phyloP scores from a whole-genome alignment of 2,797 vertebrate species.

The Champsocephalus esox region DNA sequence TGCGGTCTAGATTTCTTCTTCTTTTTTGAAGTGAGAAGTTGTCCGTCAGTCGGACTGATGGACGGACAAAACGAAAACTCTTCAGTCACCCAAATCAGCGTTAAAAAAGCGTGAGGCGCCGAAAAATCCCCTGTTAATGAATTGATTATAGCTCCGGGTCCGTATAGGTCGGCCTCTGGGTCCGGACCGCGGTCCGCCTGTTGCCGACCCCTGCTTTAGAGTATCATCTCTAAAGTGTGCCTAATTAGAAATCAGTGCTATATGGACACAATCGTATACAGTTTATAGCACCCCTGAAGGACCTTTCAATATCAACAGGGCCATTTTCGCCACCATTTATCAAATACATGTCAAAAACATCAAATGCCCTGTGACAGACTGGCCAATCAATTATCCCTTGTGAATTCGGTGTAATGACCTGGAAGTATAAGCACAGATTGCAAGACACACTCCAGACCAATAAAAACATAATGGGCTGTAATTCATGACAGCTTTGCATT shows the following conservation, averaged over 20 bases:
- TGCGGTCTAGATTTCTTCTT: no score
- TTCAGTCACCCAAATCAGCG: no score
- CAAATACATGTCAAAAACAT: background rate
- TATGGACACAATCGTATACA: background rate
- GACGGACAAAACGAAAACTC: no score
- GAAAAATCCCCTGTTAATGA: no score
- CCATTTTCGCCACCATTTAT: background rate
- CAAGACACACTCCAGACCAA: conserved; percentile 20
- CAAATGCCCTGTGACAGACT: conserved; percentile 4
- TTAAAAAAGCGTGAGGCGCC: no score
- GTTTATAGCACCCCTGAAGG: background rate
- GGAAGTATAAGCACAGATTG: conserved; percentile 1
- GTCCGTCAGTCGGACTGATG: no score
- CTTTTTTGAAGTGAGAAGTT: no score
- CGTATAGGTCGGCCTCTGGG: no score
- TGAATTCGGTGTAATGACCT: conserved; percentile 22
- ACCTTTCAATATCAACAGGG: conserved; percentile 3
- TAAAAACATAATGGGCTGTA: conserved; percentile 34
- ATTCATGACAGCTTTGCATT: conserved; percentile 39
- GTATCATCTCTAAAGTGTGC: background rate
- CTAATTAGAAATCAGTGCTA: background rate
- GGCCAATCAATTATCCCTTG: conserved; percentile 26
- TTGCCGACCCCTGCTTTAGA: no score
- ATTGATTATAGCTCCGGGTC: no score
- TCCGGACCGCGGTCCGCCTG: no score